phyloP scores from a whole-genome alignment of 2,888 invertebrate species.

The Lissocephala sabroskyi region DNA sequence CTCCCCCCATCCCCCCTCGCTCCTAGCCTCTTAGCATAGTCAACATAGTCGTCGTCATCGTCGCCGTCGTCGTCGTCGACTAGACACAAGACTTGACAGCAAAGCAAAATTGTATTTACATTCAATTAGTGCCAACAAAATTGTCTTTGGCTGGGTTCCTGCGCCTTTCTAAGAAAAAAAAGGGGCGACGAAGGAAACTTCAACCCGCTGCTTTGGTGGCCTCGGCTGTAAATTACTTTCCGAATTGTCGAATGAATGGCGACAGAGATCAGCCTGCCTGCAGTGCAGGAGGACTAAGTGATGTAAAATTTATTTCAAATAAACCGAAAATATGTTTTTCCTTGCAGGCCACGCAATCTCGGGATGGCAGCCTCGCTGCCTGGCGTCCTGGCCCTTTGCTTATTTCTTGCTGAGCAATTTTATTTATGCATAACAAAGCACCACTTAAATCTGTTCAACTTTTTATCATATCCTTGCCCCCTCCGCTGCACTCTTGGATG shows the following conservation, averaged over 20 bases:
- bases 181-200: too few relatives aligned
- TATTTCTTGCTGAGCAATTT: constrained; percentile 53
- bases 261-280: too few relatives aligned
- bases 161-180: too few relatives aligned
- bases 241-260: too few relatives aligned
- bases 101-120: constrained; percentile 65
- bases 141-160: constrained; percentile 62
- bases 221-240: constrained; percentile 59
- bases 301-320: constrained; percentile 65
- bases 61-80: constrained; percentile 29
- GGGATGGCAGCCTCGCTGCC: neutral
- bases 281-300: constrained; percentile 38
- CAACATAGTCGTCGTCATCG: constrained; percentile 14
- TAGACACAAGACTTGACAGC: constrained; percentile 66
- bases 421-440: constrained; percentile 64
- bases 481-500: too few relatives aligned
- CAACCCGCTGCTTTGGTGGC: neutral
- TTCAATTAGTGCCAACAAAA: constrained; percentile 65
- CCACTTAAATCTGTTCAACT: constrained; percentile 61
- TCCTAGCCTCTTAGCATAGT: constrained; percentile 28
- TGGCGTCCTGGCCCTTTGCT: constrained; percentile 24
- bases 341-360: too few relatives aligned
- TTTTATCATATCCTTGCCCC: constrained; percentile 9
- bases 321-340: constrained; percentile 61
- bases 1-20: too few relatives aligned